Base-by-base conservation (phyloP, 1,140 invertebrate genomes). In the Parapsyche elsis region DNA sequence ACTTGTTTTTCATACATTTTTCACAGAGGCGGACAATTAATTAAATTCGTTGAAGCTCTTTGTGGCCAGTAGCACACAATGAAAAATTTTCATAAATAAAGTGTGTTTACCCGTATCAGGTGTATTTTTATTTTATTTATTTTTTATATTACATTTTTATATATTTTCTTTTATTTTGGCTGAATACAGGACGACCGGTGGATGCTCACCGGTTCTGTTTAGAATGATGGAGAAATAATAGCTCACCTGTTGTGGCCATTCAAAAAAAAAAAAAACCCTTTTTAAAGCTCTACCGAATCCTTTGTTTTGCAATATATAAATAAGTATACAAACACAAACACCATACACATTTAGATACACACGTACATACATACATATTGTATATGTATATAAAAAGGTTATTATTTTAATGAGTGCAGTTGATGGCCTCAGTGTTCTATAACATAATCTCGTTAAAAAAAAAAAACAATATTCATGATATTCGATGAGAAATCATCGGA, bases 241-340 rank as follows among this genome's bases (percentile, higher is more conserved):
- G 73, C 73, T 75, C 73, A 75, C 73, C 73, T 75, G 73, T 75
- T 75, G 73, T 75, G 49, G 73, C 73, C 73, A 53, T 75, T 75
- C 19, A 21, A 57, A 30, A 14, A 14, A 26, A n/a, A 74, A 74
- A 75, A 75, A 75, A 57, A 46, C 23, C 73, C 45, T 49, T 75
- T 75, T 30, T 53, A 75, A 75, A 75, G 44, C 73, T 75, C 73
- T 19, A 57, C 19, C 45, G 73, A 26, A 75, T 75, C 45, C 73
- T 57, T 46, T 46, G 23, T 46, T 75, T 75, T 75, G 73, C 73
- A 75, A 67, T 24, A 26, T 38, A 38, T 38, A 38, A 38, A 38
- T 38, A 38, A 38, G 7, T 38, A 38, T 38, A 38, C 30, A 38
- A 38, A 38, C 7, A 38, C 1, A 38, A 38, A 38, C 30, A 38